A percentile compares a stretch with the other conserved stretches of the same genome.
These are phyloP conservation scores for Terebella lapidaria DNA, from an alignment of 2,888 invertebrate species.

Conservation along the genomic window DNA sequence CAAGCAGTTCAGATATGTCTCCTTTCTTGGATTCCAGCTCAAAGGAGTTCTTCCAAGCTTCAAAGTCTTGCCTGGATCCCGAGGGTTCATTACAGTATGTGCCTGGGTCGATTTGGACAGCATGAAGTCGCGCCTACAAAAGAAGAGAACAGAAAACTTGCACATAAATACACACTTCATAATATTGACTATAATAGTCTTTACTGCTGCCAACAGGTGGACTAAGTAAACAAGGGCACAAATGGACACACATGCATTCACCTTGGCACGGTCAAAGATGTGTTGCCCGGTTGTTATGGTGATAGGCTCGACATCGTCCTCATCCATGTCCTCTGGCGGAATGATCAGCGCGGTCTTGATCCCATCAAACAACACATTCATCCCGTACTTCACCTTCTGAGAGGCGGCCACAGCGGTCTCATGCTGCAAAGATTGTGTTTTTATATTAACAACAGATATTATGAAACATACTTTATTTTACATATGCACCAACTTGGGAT, in stretches of 20 bases:
- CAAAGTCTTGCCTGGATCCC: constrained; percentile 58
- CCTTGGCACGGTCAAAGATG: constrained; percentile 46
- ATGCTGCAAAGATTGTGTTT: no score
- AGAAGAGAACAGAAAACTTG: neutral
- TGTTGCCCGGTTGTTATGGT: constrained; percentile 19
- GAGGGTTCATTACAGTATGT: constrained; percentile 70
- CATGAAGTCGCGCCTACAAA: constrained; percentile 66
- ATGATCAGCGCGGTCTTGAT: constrained; percentile 43
- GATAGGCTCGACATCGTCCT: constrained; percentile 9
- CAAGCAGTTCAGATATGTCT: constrained; percentile 62
- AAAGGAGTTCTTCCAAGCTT: constrained; percentile 62
- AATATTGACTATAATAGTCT: no score
- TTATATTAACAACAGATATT: no score
- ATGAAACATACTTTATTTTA: no score
- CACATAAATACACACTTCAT: neutral
- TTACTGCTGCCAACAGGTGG: no score
- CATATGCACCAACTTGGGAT: no score
- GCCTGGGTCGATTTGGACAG: constrained; percentile 67
- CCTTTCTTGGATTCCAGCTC: constrained; percentile 57
- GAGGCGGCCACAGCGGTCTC: constrained; percentile 26
- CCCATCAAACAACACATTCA: constrained; percentile 39
- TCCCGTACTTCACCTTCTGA: constrained; percentile 40
- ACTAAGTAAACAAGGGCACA: no score
- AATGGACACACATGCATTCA: no score
- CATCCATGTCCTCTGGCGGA: constrained; percentile 40